Evolutionary conservation across 2,797 vertebrate species (phyloP).

Genomic region (Tympanoctomys barrerae): DNA sequence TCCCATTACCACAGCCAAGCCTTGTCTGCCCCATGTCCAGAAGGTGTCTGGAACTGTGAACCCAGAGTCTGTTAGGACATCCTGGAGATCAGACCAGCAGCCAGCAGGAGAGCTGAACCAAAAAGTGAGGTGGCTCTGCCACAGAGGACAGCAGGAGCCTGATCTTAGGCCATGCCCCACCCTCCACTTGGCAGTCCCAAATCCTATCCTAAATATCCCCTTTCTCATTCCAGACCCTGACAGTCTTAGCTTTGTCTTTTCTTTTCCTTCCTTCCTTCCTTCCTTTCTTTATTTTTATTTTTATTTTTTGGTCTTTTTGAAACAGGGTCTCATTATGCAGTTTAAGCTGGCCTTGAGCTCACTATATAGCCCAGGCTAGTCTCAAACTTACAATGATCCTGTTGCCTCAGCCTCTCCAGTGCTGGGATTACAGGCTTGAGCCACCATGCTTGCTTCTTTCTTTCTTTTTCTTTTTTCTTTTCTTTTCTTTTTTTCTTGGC

Average conservation of each 20-base stretch:
- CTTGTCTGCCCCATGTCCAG: constrained; percentile 46
- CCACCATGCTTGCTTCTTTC: too few species aligned
- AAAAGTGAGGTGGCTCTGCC: not conserved
- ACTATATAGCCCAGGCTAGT: not conserved
- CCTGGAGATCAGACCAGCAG: not conserved
- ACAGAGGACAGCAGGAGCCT: not conserved
- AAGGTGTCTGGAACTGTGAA: constrained; percentile 56
- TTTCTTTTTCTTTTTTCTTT: too few species aligned
- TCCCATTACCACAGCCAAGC: constrained; percentile 12
- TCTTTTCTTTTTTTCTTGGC: too few species aligned
- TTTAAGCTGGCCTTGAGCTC: not conserved
- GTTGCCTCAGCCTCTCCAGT: not conserved
- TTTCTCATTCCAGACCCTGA: not conserved
- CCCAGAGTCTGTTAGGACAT: constrained; percentile 30
- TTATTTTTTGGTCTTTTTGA: not conserved
- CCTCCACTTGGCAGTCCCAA: not conserved
- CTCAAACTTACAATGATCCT: not conserved
- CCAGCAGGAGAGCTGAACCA: not conserved
- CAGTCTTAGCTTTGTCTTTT: not conserved
- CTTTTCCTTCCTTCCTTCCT: too few species aligned
- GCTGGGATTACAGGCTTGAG: not conserved
- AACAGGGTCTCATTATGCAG: not conserved
- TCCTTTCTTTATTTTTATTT: too few species aligned
- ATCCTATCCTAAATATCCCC: not conserved
- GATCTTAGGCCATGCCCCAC: not conserved